Conservation (phyloP, 2,888 invertebrate genomes). For the Sabatieria punctata region DNA sequence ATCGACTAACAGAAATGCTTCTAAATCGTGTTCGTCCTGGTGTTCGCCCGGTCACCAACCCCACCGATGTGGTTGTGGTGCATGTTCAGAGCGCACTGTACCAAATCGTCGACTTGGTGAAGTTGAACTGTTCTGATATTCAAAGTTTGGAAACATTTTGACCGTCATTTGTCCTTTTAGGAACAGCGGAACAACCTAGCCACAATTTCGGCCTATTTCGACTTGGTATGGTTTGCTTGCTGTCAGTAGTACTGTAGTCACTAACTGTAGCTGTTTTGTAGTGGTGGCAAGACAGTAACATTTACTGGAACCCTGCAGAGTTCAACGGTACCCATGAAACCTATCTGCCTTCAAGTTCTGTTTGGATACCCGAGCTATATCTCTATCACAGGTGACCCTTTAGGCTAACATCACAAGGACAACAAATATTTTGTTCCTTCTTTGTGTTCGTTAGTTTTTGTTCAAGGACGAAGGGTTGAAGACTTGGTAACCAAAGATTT, state of each 20-base stretch:
- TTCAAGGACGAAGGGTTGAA: too few species aligned
- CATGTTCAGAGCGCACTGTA: slow-evolving; percentile 24
- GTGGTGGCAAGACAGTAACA: neutral
- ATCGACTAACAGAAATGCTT: too few species aligned
- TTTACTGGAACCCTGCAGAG: neutral
- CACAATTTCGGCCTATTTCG: slow-evolving; percentile 28
- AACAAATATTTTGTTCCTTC: neutral
- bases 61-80: slow-evolving; percentile 18
- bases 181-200: slow-evolving; percentile 29
- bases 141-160: neutral
- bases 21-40: too few species aligned
- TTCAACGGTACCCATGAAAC: neutral
- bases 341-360: neutral
- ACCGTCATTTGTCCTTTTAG: slow-evolving; percentile 12
- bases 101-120: slow-evolving; percentile 28
- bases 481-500: neutral
- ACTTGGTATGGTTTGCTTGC: slow-evolving; percentile 14
- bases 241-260: neutral
- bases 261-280: neutral
- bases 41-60: slow-evolving; percentile 11
- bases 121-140: slow-evolving; percentile 1
- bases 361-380: slow-evolving; percentile 9
- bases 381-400: slow-evolving; percentile 9
- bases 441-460: too few species aligned
- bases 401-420: neutral